A percentile compares a stretch with the other conserved stretches of the same genome.
phyloP scores from a whole-genome alignment of 2,888 invertebrate species.

The Bimastos eiseni region DNA sequence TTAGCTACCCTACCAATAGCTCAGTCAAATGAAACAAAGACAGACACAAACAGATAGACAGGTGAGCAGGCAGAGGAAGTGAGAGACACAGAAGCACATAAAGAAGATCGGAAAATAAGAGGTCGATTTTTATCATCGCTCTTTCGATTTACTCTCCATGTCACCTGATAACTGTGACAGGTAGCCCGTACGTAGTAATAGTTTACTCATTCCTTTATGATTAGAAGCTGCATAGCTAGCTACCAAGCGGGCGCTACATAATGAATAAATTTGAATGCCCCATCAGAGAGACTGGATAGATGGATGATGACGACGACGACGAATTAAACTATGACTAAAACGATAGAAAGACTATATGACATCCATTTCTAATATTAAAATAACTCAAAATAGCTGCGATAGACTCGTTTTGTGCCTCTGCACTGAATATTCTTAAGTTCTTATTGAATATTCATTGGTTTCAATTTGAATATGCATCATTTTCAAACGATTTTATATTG shows the following conservation, averaged over 20 bases:
- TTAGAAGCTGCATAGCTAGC: too few relatives aligned
- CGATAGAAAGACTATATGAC: neutral
- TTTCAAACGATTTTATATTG: too few relatives aligned
- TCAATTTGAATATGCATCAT: neutral
- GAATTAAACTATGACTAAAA: neutral
- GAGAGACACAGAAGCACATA: neutral
- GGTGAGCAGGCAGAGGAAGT: neutral
- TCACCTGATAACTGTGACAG: neutral
- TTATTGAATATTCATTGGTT: neutral
- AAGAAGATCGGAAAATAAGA: too few relatives aligned
- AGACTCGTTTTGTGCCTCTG: neutral
- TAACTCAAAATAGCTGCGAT: neutral
- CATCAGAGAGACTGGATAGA: neutral
- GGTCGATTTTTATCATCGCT: too few relatives aligned
- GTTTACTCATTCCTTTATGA: too few relatives aligned
- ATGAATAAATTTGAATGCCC: neutral
- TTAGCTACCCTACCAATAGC: too few relatives aligned
- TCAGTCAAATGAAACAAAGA: too few relatives aligned
- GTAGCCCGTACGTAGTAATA: neutral
- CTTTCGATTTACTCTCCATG: neutral
- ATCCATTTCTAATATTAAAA: slow-evolving; percentile 24
- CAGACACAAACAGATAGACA: neutral
- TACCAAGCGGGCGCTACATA: neutral
- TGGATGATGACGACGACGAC: neutral
- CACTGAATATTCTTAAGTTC: neutral